These are phyloP conservation scores for Eupithecia subumbrata DNA, from an alignment of 2,888 invertebrate species.

Conservation along the genomic window DNA sequence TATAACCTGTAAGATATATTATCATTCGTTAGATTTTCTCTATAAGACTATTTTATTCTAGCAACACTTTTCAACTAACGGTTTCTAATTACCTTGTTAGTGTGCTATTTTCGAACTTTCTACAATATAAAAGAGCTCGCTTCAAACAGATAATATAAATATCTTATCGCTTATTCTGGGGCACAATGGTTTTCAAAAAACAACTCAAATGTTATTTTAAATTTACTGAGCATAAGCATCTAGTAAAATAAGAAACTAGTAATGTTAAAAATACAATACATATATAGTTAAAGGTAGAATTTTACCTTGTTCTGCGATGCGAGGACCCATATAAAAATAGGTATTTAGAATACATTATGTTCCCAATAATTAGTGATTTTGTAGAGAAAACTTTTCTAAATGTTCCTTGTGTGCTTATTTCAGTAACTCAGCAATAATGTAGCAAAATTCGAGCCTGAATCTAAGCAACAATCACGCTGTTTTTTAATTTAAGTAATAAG, in stretches of 20 bases:
- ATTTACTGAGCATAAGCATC: neutral
- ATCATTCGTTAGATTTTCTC: constrained; percentile 56
- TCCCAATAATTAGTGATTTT: neutral
- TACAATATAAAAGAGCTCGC: constrained; percentile 7
- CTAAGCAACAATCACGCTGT: neutral
- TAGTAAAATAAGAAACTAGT: neutral
- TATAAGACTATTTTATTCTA: constrained; percentile 52
- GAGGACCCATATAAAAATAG: neutral
- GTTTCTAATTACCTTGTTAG: constrained; percentile 8
- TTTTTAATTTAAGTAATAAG: neutral
- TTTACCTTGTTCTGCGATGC: neutral
- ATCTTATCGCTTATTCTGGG: neutral
- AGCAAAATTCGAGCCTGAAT: neutral
- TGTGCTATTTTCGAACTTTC: constrained; percentile 6
- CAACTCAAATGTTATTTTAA: neutral
- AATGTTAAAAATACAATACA: neutral
- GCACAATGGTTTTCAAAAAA: neutral
- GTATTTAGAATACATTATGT: neutral
- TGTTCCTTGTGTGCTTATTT: neutral
- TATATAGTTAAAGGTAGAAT: neutral
- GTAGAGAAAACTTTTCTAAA: neutral
- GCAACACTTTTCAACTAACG: constrained; percentile 40
- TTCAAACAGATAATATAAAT: neutral
- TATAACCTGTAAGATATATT: constrained; percentile 52
- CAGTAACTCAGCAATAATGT: neutral